Evolutionary conservation across 2,888 invertebrate genomes (phyloP), one percentile per base, ranked within the genome.

Genomic region (Tenthredo amoena): DNA sequence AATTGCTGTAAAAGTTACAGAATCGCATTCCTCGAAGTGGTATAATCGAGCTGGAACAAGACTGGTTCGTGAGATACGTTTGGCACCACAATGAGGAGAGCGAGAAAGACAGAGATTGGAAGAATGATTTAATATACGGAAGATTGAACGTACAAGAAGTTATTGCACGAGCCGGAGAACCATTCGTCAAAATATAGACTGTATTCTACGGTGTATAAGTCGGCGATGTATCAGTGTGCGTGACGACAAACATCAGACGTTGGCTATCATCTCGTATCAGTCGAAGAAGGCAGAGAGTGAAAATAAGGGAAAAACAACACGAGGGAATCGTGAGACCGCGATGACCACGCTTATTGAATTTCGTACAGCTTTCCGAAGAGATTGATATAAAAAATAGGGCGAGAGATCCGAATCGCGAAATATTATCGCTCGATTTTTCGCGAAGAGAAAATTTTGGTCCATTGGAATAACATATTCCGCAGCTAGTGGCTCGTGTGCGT

Each of bases 261-360:
- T 31, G 34, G 68, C 34, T 34, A 68, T 34, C 68, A 68, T 68
- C 34, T 68, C 68, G 34, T 68, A 26, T 68, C 68, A 34, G 68
- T 34, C 68, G 68, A 68, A 68, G 34, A 68, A 68, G 31, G 68
- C 18, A 34, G 68, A 74, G n/a, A 26, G 21, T 15, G 74, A 43
- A 15, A 74, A 74, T 43, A 74, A 74, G 40, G 34, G 34, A 68
- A 68, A 31, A 34, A 34, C 34, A 68, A 34, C 10, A 34, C 7
- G 26, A 37, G 26, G n/a, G 21, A 74, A 74, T 74, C 43, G 10
- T 9, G n/a, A 74, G 43, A 74, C 43, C 40, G 72, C n/a, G 40
- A 74, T 74, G 72, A 43, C 72, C 21, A 21, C 9, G 72, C 43
- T 74, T 74, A 74, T 74, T 71, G 71, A 71, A 71, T 71, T 37